These are phyloP conservation scores for Zeugodacus cucurbitae DNA, from an alignment of 1,140 invertebrate genomes.

Conservation along the genomic window DNA sequence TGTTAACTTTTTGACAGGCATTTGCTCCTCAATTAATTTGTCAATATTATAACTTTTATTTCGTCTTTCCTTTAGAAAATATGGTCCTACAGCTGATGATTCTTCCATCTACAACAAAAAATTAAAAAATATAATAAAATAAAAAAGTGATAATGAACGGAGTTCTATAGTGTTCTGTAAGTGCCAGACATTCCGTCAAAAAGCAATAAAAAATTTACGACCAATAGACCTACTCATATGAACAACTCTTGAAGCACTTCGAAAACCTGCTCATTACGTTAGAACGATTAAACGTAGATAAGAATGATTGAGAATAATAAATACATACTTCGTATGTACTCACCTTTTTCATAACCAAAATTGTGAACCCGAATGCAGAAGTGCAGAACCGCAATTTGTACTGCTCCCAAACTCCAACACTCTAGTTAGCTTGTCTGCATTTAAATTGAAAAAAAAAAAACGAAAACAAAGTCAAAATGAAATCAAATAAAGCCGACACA, in stretches of 20 bases:
- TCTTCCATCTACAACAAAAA: not conserved
- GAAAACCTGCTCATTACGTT: too few relatives aligned
- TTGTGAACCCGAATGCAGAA: not conserved
- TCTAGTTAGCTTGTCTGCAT: not conserved
- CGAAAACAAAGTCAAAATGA: not conserved
- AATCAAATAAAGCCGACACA: not conserved
- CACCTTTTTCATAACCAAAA: slow-evolving; percentile 9
- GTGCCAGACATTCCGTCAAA: too few relatives aligned
- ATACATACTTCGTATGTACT: not conserved
- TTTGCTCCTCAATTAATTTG: not conserved
- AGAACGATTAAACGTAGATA: too few relatives aligned
- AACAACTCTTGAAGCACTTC: too few relatives aligned
- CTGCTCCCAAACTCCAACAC: not conserved
- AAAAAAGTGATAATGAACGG: not conserved
- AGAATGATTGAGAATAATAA: not conserved
- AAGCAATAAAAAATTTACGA: too few relatives aligned
- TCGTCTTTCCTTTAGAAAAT: not conserved
- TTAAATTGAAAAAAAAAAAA: too few relatives aligned
- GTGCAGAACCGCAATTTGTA: not conserved
- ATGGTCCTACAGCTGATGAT: not conserved
- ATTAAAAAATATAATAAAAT: not conserved
- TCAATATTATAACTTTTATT: not conserved
- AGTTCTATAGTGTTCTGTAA: too few relatives aligned
- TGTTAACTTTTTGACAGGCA: not conserved
- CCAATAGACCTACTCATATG: too few relatives aligned